Evolutionary conservation across 2,797 vertebrate species (phyloP), one percentile per base, ranked within the genome.

Genomic region (Typhlichthys eigenmanni): DNA sequence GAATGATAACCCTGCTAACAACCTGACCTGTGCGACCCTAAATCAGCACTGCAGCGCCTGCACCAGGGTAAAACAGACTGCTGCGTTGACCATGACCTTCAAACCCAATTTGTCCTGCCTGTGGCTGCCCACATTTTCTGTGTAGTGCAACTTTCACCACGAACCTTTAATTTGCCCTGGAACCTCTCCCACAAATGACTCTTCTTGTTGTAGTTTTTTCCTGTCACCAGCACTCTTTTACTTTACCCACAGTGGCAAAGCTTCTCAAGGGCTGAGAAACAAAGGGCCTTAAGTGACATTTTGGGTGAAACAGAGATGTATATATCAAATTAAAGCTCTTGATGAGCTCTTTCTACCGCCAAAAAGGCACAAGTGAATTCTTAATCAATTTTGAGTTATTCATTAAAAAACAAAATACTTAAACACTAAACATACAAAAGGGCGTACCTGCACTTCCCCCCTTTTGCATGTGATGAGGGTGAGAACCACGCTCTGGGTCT

Each of bases 41-140:
- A 93, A 74, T 80, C 84, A 91, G 76, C 82, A 90, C 78, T 82
- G 79, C 88, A 90, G 85, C 83, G 83, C 76, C 89, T 88, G 89
- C 82, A 87, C 85, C 82, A 88, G 86, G 91, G 89, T 90, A 92
- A 92, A 89, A 86, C 49, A 10, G 13, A 71, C 64, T 73, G 78
- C 75, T 16, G 54, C 79, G 66, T 83, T 67, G 71, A 81, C 76
- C 80, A 70, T 67, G 79, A 85, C 78, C 80, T 82, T 78, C 62
- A 64, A 74, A 82, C 77, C 78, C 64, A 66, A 74, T 69, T 71
- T 78, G 68, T 72, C 55, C 19, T 58, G 59, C 55, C 66, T 73
- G 58, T 54, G 58, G 55, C 17, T 64, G 64, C 60, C 61, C 29
- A 60, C 78, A 82, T 9, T 43, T 58, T 81, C 68, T 72, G 60